Base-by-base conservation (phyloP, 1,140 invertebrate species). In the Pectinophora gossypiella region DNA sequence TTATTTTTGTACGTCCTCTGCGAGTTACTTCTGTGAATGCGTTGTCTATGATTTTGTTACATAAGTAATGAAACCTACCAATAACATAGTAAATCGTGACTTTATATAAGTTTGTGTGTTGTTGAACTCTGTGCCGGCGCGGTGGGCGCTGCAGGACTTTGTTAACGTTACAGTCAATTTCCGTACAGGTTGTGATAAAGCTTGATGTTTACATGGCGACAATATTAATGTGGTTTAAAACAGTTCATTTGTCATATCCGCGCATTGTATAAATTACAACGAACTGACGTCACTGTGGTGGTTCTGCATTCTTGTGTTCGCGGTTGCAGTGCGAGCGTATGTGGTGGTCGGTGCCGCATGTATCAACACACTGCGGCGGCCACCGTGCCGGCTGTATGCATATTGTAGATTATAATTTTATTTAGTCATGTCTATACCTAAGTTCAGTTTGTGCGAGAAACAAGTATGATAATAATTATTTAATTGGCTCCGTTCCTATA, bases 401-500 rank as follows among this genome's bases (percentile, higher is more conserved):
- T 81, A 76, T 74, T 80, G 53, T 84, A 85, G 80, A 45, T 63
- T 82, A 69, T 82, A 79, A 72, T 68, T 76, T 83, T 83, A 82
- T 86, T 81, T 81, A 84, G 80, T 86, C 83, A 86, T n/a, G 79
- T 70, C 56, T 74, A 53, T 60, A 58, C 42, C 50, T 81, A 82
- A 79, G 72, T 77, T 79, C 74, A 68, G 60, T 75, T 75, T 69
- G 70, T 71, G 67, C 66, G 68, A 64, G 61, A 71, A 56, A 68
- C 58, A 65, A 70, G 50, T 66, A 64, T 71, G 54, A 61, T 56
- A 67, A 63, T 54, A 49, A 65, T 64, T 71, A 74, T 72, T 60
- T 69, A 62, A 58, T 76, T 64, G 77, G 77, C 79, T 77, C 76
- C 72, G 72, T 81, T 83, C 77, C 76, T 85, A 76, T 73, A 72